These are phyloP conservation scores for Tethea ocularis DNA, from an alignment of 2,888 invertebrate genomes.

Conservation along the genomic window DNA sequence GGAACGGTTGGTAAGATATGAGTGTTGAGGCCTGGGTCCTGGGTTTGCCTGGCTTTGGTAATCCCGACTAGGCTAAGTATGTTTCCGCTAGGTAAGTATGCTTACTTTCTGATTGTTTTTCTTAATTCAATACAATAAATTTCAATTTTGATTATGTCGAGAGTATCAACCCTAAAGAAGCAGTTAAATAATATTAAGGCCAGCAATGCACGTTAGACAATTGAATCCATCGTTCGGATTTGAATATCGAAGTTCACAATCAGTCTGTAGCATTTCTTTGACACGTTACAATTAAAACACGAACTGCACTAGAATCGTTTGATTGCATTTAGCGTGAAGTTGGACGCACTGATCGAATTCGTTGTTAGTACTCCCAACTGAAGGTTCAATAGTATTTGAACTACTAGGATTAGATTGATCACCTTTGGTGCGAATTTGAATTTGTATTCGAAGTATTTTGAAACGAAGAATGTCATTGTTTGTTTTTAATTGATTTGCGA, in stretches of 20 bases:
- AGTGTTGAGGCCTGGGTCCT: too few species aligned
- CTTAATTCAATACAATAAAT: too few species aligned
- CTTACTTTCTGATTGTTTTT: too few species aligned
- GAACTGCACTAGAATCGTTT: neutral
- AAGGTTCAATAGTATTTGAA: neutral
- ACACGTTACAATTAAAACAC: neutral
- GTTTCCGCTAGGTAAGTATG: too few species aligned
- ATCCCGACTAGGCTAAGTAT: too few species aligned
- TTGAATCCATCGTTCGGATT: neutral
- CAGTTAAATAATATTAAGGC: neutral
- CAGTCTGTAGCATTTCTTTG: neutral
- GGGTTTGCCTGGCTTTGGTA: too few species aligned
- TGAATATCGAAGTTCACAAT: conserved; percentile 1
- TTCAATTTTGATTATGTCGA: neutral
- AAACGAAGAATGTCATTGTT: too few species aligned
- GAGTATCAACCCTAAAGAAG: neutral
- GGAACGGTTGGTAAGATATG: too few species aligned
- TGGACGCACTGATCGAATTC: neutral
- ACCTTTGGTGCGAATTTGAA: neutral
- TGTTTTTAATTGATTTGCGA: too few species aligned
- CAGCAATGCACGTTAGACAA: neutral
- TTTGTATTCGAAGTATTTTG: too few species aligned
- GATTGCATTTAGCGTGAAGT: neutral
- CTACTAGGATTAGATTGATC: neutral
- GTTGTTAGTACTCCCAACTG: neutral